Conservation (phyloP, 1,140 invertebrate genomes). For the Drosophila subpulchrella region DNA sequence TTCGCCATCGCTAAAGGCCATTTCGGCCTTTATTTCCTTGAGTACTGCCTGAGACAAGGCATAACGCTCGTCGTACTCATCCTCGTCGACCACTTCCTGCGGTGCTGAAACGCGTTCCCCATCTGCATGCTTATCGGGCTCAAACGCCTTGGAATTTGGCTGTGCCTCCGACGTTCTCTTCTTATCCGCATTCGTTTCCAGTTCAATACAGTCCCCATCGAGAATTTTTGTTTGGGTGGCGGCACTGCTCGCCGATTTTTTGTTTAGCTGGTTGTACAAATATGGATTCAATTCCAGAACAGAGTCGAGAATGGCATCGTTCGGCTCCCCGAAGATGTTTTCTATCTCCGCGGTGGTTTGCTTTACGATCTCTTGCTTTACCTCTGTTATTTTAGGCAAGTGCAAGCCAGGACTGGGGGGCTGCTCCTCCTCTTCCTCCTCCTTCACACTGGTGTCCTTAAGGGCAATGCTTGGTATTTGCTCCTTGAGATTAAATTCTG, state of each 20-base stretch:
- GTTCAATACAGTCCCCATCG: conserved; percentile 58
- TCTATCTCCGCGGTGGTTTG: conserved; percentile 46
- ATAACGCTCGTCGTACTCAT: conserved; percentile 56
- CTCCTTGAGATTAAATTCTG: not conserved
- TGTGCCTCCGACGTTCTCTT: not conserved
- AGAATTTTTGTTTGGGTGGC: conserved; percentile 8
- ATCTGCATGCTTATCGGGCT: too few relatives aligned
- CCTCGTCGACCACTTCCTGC: conserved; percentile 9
- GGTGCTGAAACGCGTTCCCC: not conserved
- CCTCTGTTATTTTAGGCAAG: conserved; percentile 55
- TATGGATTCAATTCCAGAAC: conserved; percentile 55
- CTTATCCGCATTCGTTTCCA: conserved; percentile 10
- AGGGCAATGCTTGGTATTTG: not conserved
- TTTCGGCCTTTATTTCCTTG: conserved; percentile 71
- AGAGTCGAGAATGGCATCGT: conserved; percentile 48
- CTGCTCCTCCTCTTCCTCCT: not conserved
- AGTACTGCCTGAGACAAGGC: conserved; percentile 58
- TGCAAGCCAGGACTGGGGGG: conserved; percentile 27
- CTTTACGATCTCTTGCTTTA: conserved; percentile 56
- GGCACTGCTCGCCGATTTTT: not conserved
- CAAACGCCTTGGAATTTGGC: too few relatives aligned
- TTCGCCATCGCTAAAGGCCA: conserved; percentile 36
- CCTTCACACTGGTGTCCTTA: not conserved
- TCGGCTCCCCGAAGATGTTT: conserved; percentile 68
- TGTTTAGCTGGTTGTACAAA: conserved; percentile 39